Evolutionary conservation across 2,888 invertebrate genomes (phyloP).

Genomic region (Tenthredo notha): DNA sequence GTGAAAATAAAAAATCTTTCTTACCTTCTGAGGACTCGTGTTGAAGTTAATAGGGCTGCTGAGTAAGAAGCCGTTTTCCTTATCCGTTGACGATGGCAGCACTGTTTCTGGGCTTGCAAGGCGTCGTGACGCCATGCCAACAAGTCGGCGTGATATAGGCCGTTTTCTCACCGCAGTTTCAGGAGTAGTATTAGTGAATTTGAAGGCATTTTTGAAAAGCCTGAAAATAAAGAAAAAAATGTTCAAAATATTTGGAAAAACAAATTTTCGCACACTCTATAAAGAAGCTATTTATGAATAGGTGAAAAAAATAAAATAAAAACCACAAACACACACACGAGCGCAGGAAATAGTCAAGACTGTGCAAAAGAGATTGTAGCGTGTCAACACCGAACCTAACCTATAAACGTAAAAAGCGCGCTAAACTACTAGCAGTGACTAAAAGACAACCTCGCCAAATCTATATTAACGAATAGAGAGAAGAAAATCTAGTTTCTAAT

Average conservation of each 20-base stretch:
- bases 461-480: not conserved
- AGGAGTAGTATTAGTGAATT: slow-evolving; percentile 70
- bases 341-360: not conserved
- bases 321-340: not conserved
- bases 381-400: slow-evolving; percentile 35
- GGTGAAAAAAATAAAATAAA: not conserved
- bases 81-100: slow-evolving; percentile 63
- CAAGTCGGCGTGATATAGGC: slow-evolving; percentile 56
- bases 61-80: slow-evolving; percentile 68
- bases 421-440: slow-evolving; percentile 38
- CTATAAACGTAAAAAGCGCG: slow-evolving; percentile 45
- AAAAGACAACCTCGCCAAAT: not conserved
- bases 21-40: slow-evolving; percentile 72
- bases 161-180: slow-evolving; percentile 66
- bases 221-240: slow-evolving; percentile 61
- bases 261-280: not conserved
- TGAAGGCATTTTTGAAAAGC: slow-evolving; percentile 74
- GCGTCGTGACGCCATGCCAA: slow-evolving; percentile 67
- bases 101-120: slow-evolving; percentile 66
- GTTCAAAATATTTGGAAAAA: not conserved
- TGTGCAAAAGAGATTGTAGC: not conserved
- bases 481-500: not conserved
- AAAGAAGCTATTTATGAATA: not conserved
- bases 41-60: slow-evolving; percentile 63
- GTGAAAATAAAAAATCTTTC: not conserved